These are phyloP conservation scores for Artemia sp. DNA, from an alignment of 2,888 invertebrate species.

Conservation along the genomic window DNA sequence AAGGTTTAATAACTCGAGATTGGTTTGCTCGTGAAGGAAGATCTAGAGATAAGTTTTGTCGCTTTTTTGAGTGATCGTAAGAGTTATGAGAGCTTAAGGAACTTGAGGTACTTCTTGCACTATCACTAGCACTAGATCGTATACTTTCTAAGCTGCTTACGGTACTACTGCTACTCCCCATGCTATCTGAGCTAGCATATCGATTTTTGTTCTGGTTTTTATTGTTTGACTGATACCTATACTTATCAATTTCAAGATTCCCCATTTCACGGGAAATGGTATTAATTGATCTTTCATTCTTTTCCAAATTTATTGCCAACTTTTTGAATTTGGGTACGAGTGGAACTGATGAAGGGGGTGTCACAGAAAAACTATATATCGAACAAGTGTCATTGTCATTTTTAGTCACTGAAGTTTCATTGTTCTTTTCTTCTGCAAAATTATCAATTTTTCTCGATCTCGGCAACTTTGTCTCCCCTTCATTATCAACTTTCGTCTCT, in stretches of 20 bases:
- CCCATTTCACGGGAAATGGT: not conserved
- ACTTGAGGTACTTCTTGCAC: constrained; percentile 65
- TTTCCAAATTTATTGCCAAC: not conserved
- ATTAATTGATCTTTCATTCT: not conserved
- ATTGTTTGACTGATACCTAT: not conserved
- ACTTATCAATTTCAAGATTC: not conserved
- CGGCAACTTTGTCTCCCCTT: not conserved
- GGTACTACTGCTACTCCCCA: constrained; percentile 61
- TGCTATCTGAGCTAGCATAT: constrained; percentile 66
- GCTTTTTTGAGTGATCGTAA: constrained; percentile 34
- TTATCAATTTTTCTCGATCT: constrained; percentile 7
- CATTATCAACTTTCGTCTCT: not conserved
- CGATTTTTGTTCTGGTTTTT: constrained; percentile 29
- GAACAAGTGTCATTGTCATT: constrained; percentile 12
- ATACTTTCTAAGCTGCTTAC: constrained; percentile 58
- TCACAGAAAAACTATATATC: not conserved
- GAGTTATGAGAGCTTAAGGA: constrained; percentile 71
- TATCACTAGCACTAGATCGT: constrained; percentile 64
- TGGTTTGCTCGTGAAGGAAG: not conserved
- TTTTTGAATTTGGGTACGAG: constrained; percentile 3
- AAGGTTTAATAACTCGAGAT: not conserved
- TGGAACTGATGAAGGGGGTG: constrained; percentile 8
- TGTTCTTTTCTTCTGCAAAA: constrained; percentile 9
- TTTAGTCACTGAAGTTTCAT: constrained; percentile 13
- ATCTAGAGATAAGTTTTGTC: not conserved